Percentiles rank a stretch among this genome's conserved stretches.
These are phyloP conservation scores for Malurus leucopterus DNA, from an alignment of 2,797 vertebrate species.

Conservation along the genomic window DNA sequence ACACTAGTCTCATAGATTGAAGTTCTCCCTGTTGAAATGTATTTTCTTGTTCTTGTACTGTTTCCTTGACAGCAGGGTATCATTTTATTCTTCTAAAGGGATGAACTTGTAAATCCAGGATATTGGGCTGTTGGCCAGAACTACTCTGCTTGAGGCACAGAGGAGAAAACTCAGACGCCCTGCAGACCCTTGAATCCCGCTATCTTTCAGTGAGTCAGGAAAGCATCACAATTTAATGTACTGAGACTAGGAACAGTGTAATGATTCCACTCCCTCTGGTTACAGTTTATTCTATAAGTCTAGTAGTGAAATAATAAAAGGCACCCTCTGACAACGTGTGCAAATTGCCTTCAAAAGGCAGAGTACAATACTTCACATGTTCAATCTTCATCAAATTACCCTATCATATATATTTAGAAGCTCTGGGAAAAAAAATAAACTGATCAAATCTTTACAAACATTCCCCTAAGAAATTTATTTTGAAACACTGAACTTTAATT, in stretches of 20 bases:
- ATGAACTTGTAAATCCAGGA: background rate
- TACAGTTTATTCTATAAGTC: background rate
- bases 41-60: background rate
- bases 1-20: background rate
- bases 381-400: background rate
- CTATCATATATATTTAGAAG: background rate
- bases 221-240: background rate
- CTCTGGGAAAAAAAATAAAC: background rate
- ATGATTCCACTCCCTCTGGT: background rate
- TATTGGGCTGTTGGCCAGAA: background rate
- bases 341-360: background rate
- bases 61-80: background rate
- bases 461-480: background rate
- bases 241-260: background rate
- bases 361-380: background rate
- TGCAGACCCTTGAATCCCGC: background rate
- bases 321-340: background rate
- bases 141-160: background rate
- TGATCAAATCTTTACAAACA: background rate
- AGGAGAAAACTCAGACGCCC: background rate
- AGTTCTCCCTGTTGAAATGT: background rate
- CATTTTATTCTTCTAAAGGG: background rate
- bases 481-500: background rate
- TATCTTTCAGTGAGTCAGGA: background rate
- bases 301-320: background rate